Evolutionary conservation across 2,888 invertebrate species (phyloP).

Genomic region (Amphipoea lucens): DNA sequence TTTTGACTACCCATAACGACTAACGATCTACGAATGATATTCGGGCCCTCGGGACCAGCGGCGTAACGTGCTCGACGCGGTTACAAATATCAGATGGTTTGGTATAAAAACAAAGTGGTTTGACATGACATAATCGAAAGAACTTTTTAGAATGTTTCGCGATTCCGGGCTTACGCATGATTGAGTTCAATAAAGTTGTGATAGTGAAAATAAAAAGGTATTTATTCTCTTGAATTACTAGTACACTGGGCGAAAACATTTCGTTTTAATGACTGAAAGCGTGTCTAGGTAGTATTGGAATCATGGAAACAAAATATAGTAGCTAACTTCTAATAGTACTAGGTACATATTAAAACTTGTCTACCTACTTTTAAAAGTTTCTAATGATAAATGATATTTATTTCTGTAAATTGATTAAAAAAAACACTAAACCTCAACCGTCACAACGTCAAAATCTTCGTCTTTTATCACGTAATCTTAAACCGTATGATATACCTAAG

Average conservation of each 20-base stretch:
- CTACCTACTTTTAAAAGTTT: not conserved
- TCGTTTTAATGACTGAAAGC: slow-evolving; percentile 6
- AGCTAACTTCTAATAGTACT: not conserved
- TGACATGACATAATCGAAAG: slow-evolving; percentile 42
- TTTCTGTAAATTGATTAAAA: no score
- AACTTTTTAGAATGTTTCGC: slow-evolving; percentile 29
- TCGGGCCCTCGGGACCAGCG: not conserved
- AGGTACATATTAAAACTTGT: not conserved
- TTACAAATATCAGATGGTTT: slow-evolving; percentile 11
- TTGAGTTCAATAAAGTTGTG: slow-evolving; percentile 5
- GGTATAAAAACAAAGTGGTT: slow-evolving; percentile 17
- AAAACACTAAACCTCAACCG: not conserved
- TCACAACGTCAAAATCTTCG: not conserved
- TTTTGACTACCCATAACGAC: not conserved
- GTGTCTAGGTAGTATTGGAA: not conserved
- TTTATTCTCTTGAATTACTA: slow-evolving; percentile 2
- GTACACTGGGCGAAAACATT: not conserved
- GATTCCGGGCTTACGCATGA: slow-evolving; percentile 33
- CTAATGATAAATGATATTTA: not conserved
- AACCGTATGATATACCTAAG: not conserved
- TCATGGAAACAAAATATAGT: not conserved
- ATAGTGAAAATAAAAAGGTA: not conserved
- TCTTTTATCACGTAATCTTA: not conserved
- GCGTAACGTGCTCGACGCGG: not conserved
- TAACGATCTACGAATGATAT: not conserved